Conservation (phyloP, 1,140 invertebrate species). For the Drosophila pallidifrons region DNA sequence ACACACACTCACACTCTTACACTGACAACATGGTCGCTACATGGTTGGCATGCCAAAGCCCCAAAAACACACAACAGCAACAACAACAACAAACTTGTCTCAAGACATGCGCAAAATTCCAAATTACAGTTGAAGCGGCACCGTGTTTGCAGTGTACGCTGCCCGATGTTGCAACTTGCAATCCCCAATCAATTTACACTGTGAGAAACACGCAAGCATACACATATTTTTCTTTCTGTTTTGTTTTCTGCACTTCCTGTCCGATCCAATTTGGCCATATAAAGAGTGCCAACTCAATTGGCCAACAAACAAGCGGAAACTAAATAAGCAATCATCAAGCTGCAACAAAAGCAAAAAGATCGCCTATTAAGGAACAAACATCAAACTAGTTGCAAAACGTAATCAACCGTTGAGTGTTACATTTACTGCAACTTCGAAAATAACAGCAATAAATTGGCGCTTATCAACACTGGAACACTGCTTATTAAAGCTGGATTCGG, state of each 20-base stretch:
- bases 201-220: conserved; percentile 5
- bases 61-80: not conserved
- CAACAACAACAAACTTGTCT: not conserved
- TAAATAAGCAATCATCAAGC: not conserved
- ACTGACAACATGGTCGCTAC: conserved; percentile 29
- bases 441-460: too few species aligned
- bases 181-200: conserved; percentile 9
- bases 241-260: not conserved
- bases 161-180: conserved; percentile 5
- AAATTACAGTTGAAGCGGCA: conserved; percentile 37
- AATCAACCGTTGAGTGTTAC: too few species aligned
- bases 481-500: too few species aligned
- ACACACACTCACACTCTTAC: too few species aligned
- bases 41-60: conserved; percentile 40
- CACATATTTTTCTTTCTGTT: not conserved
- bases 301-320: not conserved
- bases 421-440: too few species aligned
- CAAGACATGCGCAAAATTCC: conserved; percentile 34
- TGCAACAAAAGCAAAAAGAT: not conserved
- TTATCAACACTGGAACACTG: too few species aligned
- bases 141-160: not conserved
- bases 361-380: not conserved
- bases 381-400: not conserved
- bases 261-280: conserved; percentile 2
- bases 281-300: not conserved